These are phyloP conservation scores for Drosophila mimica DNA, from an alignment of 2,888 invertebrate genomes.

Conservation along the genomic window DNA sequence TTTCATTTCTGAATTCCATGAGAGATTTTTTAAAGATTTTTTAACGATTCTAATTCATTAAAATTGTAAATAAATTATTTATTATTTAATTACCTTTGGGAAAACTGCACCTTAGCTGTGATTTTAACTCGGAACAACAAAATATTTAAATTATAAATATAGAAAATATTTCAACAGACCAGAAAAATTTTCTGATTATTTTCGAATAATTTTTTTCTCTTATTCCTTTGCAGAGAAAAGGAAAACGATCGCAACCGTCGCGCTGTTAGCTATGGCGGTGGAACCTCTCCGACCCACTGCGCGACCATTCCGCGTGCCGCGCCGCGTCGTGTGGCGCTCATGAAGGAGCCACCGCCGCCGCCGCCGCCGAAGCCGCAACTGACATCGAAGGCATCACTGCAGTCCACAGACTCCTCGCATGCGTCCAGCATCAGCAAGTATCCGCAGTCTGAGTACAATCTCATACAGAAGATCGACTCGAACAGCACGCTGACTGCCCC, in stretches of 20 bases:
- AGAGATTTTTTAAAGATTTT: too few species aligned
- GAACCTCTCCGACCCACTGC: conserved; percentile 64
- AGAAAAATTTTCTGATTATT: background rate
- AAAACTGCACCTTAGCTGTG: background rate
- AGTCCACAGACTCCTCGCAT: conserved; percentile 65
- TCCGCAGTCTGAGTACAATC: conserved; percentile 84
- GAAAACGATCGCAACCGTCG: conserved; percentile 84
- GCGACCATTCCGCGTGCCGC: conserved; percentile 83
- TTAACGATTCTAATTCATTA: too few species aligned
- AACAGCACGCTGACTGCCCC: conserved; percentile 78
- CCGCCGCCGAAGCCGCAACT: conserved; percentile 82
- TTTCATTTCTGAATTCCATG: background rate
- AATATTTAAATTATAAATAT: background rate
- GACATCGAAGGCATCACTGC: conserved; percentile 74
- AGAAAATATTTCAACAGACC: background rate
- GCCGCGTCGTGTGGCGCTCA: conserved; percentile 83
- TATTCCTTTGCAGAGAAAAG: conserved; percentile 81
- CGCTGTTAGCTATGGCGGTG: conserved; percentile 83
- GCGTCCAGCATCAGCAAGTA: conserved; percentile 81
- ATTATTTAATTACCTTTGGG: too few species aligned
- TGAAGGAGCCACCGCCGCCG: conserved; percentile 84
- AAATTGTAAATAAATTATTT: too few species aligned
- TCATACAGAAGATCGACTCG: conserved; percentile 83
- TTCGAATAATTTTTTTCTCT: background rate
- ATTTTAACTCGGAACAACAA: background rate